These are phyloP conservation scores for Notechis scutatus DNA, from an alignment of 2,113 vertebrate species.

Conservation along the genomic window DNA sequence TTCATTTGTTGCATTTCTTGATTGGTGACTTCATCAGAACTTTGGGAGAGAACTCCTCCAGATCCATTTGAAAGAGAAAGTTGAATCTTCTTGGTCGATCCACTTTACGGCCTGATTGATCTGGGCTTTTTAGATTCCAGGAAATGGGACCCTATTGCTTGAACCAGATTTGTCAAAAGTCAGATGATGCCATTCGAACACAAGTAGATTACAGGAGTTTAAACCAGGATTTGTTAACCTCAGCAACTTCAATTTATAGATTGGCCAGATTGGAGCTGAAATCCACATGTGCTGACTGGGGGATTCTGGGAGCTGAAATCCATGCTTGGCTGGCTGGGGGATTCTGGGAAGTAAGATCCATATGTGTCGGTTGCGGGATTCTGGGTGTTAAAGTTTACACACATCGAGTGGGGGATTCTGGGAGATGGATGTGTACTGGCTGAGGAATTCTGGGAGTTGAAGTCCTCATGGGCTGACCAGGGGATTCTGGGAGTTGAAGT, in stretches of 20 bases:
- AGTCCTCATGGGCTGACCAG: too few species aligned
- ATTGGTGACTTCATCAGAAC: neutral
- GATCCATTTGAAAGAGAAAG: neutral
- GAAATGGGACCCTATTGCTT: neutral
- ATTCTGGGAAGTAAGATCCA: neutral
- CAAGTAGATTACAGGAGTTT: neutral
- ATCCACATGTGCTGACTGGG: too few species aligned
- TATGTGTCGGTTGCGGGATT: neutral
- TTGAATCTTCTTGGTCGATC: neutral
- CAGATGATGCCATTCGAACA: neutral
- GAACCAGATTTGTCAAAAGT: neutral
- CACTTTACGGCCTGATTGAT: neutral
- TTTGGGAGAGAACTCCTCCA: neutral
- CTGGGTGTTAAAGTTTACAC: neutral
- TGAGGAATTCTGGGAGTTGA: too few species aligned
- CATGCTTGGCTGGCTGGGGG: too few species aligned
- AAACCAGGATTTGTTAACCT: neutral
- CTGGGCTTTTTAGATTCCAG: neutral
- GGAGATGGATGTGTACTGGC: too few species aligned
- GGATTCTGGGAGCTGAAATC: too few species aligned
- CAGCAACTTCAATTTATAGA: neutral
- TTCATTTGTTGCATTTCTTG: neutral
- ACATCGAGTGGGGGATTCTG: too few species aligned
- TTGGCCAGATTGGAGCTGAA: too few species aligned
- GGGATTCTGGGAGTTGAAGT: too few species aligned